Conservation (phyloP, 2,888 invertebrate genomes). For the Hypselothyrea guttata region DNA sequence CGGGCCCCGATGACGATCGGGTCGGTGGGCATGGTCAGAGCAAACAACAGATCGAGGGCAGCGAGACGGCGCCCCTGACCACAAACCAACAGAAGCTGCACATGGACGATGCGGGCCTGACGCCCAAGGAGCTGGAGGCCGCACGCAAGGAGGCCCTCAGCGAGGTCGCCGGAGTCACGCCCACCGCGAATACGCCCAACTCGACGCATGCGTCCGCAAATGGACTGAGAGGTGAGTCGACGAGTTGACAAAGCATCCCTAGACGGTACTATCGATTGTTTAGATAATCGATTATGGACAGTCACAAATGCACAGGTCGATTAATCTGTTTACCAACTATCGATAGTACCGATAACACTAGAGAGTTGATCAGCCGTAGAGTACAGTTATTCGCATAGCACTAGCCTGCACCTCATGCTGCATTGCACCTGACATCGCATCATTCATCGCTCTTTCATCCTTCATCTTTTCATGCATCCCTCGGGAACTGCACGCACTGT, state of each 20-base stretch:
- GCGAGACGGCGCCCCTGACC: conserved; percentile 80
- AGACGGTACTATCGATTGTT: too few relatives aligned
- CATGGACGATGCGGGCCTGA: conserved; percentile 71
- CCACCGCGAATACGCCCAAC: conserved; percentile 62
- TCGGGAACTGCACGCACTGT: conserved; percentile 8
- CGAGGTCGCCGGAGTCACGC: conserved; percentile 50
- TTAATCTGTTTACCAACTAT: background rate
- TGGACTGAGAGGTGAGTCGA: conserved; percentile 76
- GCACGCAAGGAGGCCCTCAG: conserved; percentile 51
- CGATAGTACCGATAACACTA: background rate
- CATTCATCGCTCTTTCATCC: conserved; percentile 4
- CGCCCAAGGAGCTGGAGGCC: conserved; percentile 73
- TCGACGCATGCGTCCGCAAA: conserved; percentile 71
- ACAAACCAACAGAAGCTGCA: conserved; percentile 79
- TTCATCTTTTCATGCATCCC: conserved; percentile 20
- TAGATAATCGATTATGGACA: too few relatives aligned
- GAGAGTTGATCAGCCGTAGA: too few relatives aligned
- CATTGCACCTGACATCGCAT: too few relatives aligned
- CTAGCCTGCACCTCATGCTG: too few relatives aligned
- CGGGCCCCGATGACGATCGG: conserved; percentile 57
- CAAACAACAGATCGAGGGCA: conserved; percentile 79
- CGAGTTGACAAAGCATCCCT: too few relatives aligned
- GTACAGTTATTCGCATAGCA: too few relatives aligned
- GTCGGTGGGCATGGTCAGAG: conserved; percentile 29
- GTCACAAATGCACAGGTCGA: too few relatives aligned